Conservation (phyloP, 2,113 vertebrate genomes). For the Craseonycteris thonglongyai region DNA sequence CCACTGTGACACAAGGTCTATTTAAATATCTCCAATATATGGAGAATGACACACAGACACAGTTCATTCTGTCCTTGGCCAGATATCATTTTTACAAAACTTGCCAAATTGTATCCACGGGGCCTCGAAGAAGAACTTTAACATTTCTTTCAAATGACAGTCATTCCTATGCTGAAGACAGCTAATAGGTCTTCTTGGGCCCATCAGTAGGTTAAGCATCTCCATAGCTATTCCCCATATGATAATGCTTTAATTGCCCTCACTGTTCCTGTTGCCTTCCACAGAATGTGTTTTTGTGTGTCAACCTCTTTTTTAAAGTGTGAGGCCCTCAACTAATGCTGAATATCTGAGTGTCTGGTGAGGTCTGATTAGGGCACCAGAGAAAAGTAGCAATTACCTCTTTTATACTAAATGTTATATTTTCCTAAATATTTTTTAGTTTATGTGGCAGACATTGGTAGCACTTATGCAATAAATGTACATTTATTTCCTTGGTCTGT, state of each 20-base stretch:
- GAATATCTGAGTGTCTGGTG: not conserved
- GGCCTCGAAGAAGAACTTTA: not conserved
- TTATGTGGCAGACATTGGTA: not conserved
- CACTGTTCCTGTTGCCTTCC: not conserved
- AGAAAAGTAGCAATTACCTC: not conserved
- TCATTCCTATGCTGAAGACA: conserved; percentile 22
- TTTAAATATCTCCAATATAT: not conserved
- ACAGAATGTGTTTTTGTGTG: not conserved
- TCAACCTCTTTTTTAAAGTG: not conserved
- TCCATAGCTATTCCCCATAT: not conserved
- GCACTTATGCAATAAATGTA: not conserved
- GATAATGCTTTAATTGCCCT: not conserved
- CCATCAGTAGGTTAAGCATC: not conserved
- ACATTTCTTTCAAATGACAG: conserved; percentile 35
- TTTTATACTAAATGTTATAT: not conserved
- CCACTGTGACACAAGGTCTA: not conserved
- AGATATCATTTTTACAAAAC: not conserved
- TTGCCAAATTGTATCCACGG: not conserved
- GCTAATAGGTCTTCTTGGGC: not conserved
- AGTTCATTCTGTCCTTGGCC: not conserved
- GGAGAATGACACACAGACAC: not conserved
- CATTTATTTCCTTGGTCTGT: not conserved
- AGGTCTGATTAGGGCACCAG: not conserved
- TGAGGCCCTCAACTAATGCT: not conserved
- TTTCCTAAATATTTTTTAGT: not conserved